phyloP scores from a whole-genome alignment of 1,140 invertebrate species.

The Orius laevigatus region DNA sequence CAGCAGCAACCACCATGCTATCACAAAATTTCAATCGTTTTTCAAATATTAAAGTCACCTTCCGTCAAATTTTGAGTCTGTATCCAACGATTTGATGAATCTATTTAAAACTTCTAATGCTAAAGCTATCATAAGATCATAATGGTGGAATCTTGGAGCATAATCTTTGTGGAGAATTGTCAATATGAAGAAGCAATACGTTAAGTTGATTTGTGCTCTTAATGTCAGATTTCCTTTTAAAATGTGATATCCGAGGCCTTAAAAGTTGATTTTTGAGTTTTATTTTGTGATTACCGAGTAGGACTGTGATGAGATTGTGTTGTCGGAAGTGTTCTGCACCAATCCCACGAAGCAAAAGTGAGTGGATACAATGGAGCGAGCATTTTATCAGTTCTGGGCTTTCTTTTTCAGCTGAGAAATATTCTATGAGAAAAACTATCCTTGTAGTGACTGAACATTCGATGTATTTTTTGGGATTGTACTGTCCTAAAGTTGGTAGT shows the following conservation, averaged over 20 bases:
- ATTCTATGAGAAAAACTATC: background rate
- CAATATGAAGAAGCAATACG: background rate
- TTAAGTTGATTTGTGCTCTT: background rate
- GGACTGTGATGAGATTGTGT: background rate
- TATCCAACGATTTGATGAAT: background rate
- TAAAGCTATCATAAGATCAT: background rate
- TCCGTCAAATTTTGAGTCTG: constrained; percentile 1
- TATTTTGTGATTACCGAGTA: background rate
- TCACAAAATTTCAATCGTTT: background rate
- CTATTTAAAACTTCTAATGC: background rate
- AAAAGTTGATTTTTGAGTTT: background rate
- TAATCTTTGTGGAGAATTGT: background rate
- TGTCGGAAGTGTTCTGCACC: background rate
- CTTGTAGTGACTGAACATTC: constrained; percentile 4
- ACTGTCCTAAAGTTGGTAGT: constrained; percentile 2
- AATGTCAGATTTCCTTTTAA: background rate
- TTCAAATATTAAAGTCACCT: background rate
- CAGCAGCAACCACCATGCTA: constrained; percentile 2
- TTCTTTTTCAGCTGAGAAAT: background rate
- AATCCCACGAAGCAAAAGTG: background rate
- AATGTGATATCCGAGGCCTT: background rate
- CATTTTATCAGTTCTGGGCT: background rate
- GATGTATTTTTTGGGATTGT: background rate
- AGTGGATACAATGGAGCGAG: background rate
- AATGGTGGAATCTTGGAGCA: background rate